Evolutionary conservation across 2,797 vertebrate species (phyloP), one percentile per base, ranked within the genome.

Genomic region (Acrossocheilus wenchowensis): DNA sequence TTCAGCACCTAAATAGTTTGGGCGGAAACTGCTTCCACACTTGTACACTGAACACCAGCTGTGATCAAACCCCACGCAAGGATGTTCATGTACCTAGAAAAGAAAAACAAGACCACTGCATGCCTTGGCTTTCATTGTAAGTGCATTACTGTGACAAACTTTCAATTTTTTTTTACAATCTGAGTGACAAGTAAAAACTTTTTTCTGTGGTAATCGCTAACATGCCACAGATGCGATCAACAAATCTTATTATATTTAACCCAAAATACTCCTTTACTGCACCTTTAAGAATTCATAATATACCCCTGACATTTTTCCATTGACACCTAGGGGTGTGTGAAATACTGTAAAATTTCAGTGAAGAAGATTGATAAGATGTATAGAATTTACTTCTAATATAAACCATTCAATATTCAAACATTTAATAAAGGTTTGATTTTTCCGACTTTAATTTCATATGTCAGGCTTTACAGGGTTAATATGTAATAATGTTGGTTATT

Each of bases 41-140:
- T 68, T 52, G 62, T 43, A 45, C 57, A 19, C 41, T 26, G 78
- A 80, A 64, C 78, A 80, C 39, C 14, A 81, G 62, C 43, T 81
- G 62, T 48, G 41, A 68, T 50, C 66, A 69, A 68, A 81, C 43
- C 11, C 43, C 43, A 48, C 2, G 1, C n/a, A 45, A 7, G 5
- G 41, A 80, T 66, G 41, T 48, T 41, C 52, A 45, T 30, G 17
- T 9, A 66, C 26, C 41, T 45, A 45, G 23, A 60, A 62, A 60
- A 34, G 11, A 17, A 77, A 14, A 43, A 62, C 21, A 60, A 60
- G 52, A 60, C 52, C 41, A 75, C n/a, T 11, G 73, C 73, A 52
- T 19, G 15, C 14, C 4, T 23, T 57, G 30, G 1, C 6, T 26
- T 26, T 26, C 23, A 48, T 15, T 30, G n/a, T 17, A 30, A 78